Evolutionary conservation across 2,888 invertebrate species (phyloP).

Genomic region (Lacanobia oleracea): DNA sequence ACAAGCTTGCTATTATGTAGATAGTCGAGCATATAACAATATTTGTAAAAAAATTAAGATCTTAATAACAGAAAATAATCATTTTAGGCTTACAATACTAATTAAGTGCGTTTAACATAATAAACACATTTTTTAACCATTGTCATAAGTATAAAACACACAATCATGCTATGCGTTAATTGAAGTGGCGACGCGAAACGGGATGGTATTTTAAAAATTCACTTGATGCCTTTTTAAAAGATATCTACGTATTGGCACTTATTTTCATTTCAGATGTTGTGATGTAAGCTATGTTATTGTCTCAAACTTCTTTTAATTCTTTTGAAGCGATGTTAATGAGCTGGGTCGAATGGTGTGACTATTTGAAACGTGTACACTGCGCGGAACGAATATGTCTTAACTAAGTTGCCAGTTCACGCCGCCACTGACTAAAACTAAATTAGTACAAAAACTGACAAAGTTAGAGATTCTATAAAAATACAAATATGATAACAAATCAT

Average conservation of each 20-base stretch:
- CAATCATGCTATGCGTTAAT: slow-evolving; percentile 35
- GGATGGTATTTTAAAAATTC: not conserved
- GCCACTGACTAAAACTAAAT: slow-evolving; percentile 31
- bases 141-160: slow-evolving; percentile 43
- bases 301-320: not conserved
- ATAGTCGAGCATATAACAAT: slow-evolving; percentile 12
- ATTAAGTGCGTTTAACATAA: slow-evolving; percentile 32
- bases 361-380: not conserved
- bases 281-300: not conserved
- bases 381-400: slow-evolving; percentile 8
- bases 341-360: slow-evolving; percentile 3
- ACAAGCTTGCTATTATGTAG: slow-evolving; percentile 13
- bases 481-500: slow-evolving; percentile 39
- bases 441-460: slow-evolving; percentile 23
- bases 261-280: not conserved
- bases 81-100: slow-evolving; percentile 33
- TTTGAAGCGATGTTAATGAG: slow-evolving; percentile 2
- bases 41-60: slow-evolving; percentile 8
- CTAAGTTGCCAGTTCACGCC: not conserved
- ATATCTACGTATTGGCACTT: too few species aligned
- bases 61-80: slow-evolving; percentile 28
- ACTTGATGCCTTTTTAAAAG: too few species aligned
- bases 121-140: slow-evolving; percentile 3
- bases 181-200: slow-evolving; percentile 16
- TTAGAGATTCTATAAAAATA: slow-evolving; percentile 41